Conservation (phyloP, 2,113 vertebrate species). For the Herpailurus yagouaroundi region DNA sequence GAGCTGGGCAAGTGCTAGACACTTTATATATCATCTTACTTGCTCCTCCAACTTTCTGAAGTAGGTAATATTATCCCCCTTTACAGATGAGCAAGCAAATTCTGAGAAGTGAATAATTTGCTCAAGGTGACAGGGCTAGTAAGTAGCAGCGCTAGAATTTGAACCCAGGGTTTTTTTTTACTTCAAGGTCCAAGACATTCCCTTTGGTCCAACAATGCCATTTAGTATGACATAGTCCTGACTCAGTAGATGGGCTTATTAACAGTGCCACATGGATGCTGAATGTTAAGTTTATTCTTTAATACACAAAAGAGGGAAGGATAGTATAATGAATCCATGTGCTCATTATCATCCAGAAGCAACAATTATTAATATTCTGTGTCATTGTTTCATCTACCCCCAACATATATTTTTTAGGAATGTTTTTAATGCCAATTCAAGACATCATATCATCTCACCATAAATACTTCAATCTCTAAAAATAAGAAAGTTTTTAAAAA, state of each 20-base stretch:
- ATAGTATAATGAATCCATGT: not conserved
- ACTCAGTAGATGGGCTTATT: not conserved
- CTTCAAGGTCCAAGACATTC: not conserved
- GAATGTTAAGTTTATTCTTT: not conserved
- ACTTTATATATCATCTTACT: not conserved
- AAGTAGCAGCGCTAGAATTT: not conserved
- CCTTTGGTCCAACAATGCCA: not conserved
- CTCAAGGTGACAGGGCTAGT: not conserved
- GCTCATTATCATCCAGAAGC: not conserved
- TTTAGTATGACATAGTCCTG: not conserved
- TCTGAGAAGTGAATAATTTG: slow-evolving; percentile 9
- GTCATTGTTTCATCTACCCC: not conserved
- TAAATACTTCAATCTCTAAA: slow-evolving; percentile 40
- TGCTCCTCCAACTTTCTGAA: not conserved
- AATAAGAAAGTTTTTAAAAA: not conserved
- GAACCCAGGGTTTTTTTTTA: not conserved
- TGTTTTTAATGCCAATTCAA: slow-evolving; percentile 5
- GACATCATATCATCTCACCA: not conserved
- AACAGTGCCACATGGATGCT: not conserved
- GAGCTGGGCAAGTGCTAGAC: not conserved
- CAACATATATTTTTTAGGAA: not conserved
- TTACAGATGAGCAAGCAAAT: not conserved
- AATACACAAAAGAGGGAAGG: not conserved
- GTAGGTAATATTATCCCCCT: not conserved
- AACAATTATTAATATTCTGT: not conserved